phyloP scores from a whole-genome alignment of 2,888 invertebrate genomes.

The Apamea epomidion region DNA sequence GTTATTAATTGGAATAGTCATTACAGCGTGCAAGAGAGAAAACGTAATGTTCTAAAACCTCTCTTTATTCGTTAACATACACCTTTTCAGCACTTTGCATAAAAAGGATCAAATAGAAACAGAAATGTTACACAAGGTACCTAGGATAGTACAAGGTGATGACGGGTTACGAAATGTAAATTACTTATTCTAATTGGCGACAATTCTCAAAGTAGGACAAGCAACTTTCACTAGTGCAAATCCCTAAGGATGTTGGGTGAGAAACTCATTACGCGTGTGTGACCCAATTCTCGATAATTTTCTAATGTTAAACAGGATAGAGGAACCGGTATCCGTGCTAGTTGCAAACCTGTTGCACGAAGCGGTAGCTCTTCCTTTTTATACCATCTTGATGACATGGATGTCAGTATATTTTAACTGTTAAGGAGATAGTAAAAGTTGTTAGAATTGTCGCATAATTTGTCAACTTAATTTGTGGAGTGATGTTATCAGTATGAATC shows the following conservation, averaged over 20 bases:
- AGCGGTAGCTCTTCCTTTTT: slow-evolving; percentile 65
- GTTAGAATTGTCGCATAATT: slow-evolving; percentile 40
- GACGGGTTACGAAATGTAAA: slow-evolving; percentile 59
- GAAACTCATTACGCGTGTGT: slow-evolving; percentile 74
- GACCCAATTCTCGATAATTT: slow-evolving; percentile 76
- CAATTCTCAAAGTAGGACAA: slow-evolving; percentile 61
- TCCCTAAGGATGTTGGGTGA: slow-evolving; percentile 75
- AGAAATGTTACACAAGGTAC: slow-evolving; percentile 39
- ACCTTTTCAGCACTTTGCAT: slow-evolving; percentile 14
- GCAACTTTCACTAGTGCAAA: slow-evolving; percentile 71
- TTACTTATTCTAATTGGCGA: slow-evolving; percentile 65
- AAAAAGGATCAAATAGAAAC: slow-evolving; percentile 28
- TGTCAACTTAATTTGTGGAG: slow-evolving; percentile 35
- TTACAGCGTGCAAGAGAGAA: slow-evolving; percentile 26
- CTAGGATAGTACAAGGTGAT: slow-evolving; percentile 24
- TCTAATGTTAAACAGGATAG: slow-evolving; percentile 70
- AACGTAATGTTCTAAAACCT: not conserved
- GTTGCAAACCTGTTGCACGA: slow-evolving; percentile 68
- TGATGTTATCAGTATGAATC: slow-evolving; percentile 21
- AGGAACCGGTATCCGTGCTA: slow-evolving; percentile 61
- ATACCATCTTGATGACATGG: slow-evolving; percentile 60
- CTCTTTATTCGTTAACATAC: slow-evolving; percentile 3
- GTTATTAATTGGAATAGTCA: slow-evolving; percentile 42
- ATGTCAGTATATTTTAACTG: slow-evolving; percentile 45
- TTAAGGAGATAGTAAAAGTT: slow-evolving; percentile 62